Evolutionary conservation across 2,113 vertebrate genomes (phyloP).

Genomic region (Salminus brasiliensis): DNA sequence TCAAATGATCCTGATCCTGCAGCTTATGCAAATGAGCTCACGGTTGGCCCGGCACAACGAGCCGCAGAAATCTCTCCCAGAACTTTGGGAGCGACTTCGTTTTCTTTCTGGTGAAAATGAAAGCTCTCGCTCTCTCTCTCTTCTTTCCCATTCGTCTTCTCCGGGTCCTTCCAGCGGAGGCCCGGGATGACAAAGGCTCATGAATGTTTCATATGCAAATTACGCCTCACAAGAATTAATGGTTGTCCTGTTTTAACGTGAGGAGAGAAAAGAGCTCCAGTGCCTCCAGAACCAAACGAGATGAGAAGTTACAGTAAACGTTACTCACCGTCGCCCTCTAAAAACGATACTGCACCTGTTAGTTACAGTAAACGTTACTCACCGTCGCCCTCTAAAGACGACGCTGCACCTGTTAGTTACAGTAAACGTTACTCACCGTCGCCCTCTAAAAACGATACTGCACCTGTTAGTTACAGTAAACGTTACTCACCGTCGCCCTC

Average conservation of each 20-base stretch:
- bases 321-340: too few species aligned
- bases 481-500: too few species aligned
- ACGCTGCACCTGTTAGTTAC: too few species aligned
- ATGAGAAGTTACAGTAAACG: too few species aligned
- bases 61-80: background rate
- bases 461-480: too few species aligned
- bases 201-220: constrained; percentile 65
- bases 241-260: constrained; percentile 47
- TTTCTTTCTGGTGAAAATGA: background rate
- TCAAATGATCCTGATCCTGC: constrained; percentile 1
- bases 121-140: background rate
- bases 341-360: too few species aligned
- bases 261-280: constrained; percentile 1
- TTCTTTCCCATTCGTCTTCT: background rate
- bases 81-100: too few species aligned
- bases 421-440: too few species aligned
- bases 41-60: background rate
- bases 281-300: background rate
- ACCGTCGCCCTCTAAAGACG: too few species aligned
- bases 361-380: too few species aligned
- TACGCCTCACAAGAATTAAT: constrained; percentile 52
- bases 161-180: background rate
- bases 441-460: too few species aligned
- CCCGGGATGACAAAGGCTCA: constrained; percentile 50
- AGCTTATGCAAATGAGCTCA: background rate